Evolutionary conservation across 2,113 vertebrate species (phyloP).

Genomic region (Pelvicachromis taeniatus): DNA sequence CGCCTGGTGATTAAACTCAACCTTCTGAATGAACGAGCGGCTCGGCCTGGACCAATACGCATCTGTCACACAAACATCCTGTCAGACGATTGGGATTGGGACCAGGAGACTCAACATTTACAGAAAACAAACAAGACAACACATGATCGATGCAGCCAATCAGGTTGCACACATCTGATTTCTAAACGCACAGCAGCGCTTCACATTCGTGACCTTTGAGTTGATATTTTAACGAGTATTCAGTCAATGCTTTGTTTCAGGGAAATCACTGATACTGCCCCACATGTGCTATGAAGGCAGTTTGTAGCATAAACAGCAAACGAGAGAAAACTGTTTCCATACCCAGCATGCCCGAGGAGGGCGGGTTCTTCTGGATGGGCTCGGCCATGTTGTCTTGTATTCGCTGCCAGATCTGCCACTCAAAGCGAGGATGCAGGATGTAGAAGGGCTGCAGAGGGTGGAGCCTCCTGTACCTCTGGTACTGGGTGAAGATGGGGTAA

Average conservation of each 20-base stretch:
- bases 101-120: not conserved
- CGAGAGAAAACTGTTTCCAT: not conserved
- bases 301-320: not conserved
- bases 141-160: not conserved
- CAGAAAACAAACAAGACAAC: not conserved
- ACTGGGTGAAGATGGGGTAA: conserved; percentile 79
- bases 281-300: not conserved
- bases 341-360: conserved; percentile 79
- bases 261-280: not conserved
- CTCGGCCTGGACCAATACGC: not conserved
- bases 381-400: conserved; percentile 78
- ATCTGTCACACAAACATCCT: not conserved
- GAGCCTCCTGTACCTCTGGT: conserved; percentile 69
- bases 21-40: not conserved
- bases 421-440: conserved; percentile 74
- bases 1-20: not conserved
- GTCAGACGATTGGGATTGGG: not conserved
- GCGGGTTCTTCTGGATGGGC: conserved; percentile 77
- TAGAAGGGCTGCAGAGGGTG: conserved; percentile 77
- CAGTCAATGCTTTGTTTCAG: rapidly evolving
- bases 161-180: not conserved
- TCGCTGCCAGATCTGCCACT: conserved; percentile 77
- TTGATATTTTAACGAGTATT: not conserved
- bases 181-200: not conserved
- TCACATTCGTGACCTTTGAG: not conserved